These are phyloP conservation scores for Trichacis sp. DNA, from an alignment of 2,888 invertebrate species.

Conservation along the genomic window DNA sequence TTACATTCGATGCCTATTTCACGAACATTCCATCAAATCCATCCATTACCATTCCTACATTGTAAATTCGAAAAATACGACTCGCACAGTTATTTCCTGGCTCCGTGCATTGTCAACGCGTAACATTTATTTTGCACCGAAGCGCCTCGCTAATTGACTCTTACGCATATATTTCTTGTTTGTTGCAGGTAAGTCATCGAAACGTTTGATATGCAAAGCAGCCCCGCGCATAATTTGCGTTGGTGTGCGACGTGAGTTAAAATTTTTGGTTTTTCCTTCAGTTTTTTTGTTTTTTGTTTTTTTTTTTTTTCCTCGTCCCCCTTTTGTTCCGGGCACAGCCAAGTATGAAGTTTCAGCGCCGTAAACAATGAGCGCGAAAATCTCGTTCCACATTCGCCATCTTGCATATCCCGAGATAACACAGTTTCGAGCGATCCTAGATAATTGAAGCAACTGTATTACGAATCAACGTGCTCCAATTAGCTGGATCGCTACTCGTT, in stretches of 20 bases:
- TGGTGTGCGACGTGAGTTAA: no score
- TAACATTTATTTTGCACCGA: no score
- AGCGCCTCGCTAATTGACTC: not conserved
- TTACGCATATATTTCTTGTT: not conserved
- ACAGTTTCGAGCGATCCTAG: slow-evolving; percentile 1
- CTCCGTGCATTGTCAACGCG: not conserved
- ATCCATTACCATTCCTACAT: no score
- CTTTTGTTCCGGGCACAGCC: not conserved
- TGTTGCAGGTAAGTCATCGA: not conserved
- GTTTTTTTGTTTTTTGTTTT: not conserved
- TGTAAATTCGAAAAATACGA: not conserved
- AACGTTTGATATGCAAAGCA: not conserved
- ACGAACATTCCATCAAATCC: no score
- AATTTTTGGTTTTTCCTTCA: not conserved
- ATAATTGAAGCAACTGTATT: not conserved
- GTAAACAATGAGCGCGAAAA: not conserved
- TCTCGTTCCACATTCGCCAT: not conserved
- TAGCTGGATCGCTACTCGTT: not conserved
- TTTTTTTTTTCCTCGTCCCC: no score
- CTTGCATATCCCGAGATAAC: not conserved
- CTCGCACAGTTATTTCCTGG: not conserved
- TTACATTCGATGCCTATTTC: no score
- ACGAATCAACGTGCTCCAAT: slow-evolving; percentile 3
- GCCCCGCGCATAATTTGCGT: no score
- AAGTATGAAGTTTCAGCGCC: not conserved